These are phyloP conservation scores for Chromoteleia sp. DNA, from an alignment of 2,888 invertebrate species.

Conservation along the genomic window DNA sequence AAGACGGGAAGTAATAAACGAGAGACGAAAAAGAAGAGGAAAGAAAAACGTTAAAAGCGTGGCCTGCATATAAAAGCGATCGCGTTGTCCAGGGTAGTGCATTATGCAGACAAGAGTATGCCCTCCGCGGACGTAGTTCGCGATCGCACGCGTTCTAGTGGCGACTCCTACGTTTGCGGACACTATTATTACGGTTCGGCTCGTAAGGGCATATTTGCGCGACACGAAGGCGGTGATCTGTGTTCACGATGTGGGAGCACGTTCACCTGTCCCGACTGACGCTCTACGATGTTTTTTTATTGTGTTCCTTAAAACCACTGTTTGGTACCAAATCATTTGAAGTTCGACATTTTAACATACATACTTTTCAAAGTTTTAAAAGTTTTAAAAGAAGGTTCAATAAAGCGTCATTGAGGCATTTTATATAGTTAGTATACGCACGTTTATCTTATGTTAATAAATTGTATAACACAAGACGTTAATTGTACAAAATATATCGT, in stretches of 20 bases:
- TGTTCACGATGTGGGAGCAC: constrained; percentile 69
- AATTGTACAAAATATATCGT: too few species aligned
- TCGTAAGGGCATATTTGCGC: constrained; percentile 67
- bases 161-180: constrained; percentile 64
- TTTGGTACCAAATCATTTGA: constrained; percentile 28
- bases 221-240: constrained; percentile 64
- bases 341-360: not conserved
- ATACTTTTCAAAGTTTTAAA: not conserved
- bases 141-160: constrained; percentile 63
- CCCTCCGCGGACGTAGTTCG: constrained; percentile 52
- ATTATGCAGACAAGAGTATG: constrained; percentile 61
- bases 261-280: constrained; percentile 60
- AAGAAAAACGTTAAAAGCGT: constrained; percentile 4
- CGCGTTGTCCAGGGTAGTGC: constrained; percentile 39
- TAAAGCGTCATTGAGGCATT: too few species aligned
- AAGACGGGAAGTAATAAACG: not conserved
- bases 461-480: too few species aligned
- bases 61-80: constrained; percentile 19
- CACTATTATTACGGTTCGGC: constrained; percentile 67
- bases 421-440: too few species aligned
- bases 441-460: too few species aligned
- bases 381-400: too few species aligned
- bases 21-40: not conserved
- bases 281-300: constrained; percentile 17
- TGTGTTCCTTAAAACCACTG: constrained; percentile 24